These are phyloP conservation scores for Picathartes gymnocephalus DNA, from an alignment of 2,113 vertebrate species.

Conservation along the genomic window DNA sequence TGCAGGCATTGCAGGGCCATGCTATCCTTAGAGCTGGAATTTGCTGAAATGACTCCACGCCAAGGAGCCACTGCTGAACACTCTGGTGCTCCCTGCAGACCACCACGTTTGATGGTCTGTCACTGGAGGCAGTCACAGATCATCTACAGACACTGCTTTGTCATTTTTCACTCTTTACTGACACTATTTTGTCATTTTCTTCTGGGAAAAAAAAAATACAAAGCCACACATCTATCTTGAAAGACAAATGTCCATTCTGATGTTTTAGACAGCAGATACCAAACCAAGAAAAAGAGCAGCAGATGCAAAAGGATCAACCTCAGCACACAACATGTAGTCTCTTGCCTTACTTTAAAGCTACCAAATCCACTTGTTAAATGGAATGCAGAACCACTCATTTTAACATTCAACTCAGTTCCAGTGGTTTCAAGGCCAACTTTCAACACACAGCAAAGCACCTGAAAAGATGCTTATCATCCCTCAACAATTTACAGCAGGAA, in stretches of 20 bases:
- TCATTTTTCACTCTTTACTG: not conserved
- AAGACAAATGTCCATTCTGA: not conserved
- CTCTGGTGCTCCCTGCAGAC: fast-evolving
- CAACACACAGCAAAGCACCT: not conserved
- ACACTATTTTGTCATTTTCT: not conserved
- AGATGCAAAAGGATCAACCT: not conserved
- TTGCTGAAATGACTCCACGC: not conserved
- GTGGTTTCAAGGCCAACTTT: not conserved
- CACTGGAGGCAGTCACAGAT: not conserved
- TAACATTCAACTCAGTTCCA: not conserved
- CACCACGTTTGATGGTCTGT: not conserved
- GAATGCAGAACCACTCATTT: not conserved
- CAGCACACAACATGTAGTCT: fast-evolving
- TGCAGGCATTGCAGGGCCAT: not conserved
- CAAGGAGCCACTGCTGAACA: not conserved
- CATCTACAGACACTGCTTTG: not conserved
- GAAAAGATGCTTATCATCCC: not conserved
- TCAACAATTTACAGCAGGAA: not conserved
- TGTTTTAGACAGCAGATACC: not conserved
- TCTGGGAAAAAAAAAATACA: not conserved
- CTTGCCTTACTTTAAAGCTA: not conserved
- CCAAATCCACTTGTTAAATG: not conserved
- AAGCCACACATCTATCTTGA: not conserved
- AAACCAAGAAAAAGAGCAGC: not conserved
- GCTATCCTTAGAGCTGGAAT: not conserved